phyloP scores from a whole-genome alignment of 1,140 invertebrate species.

The Pygmarrhopalites habei region DNA sequence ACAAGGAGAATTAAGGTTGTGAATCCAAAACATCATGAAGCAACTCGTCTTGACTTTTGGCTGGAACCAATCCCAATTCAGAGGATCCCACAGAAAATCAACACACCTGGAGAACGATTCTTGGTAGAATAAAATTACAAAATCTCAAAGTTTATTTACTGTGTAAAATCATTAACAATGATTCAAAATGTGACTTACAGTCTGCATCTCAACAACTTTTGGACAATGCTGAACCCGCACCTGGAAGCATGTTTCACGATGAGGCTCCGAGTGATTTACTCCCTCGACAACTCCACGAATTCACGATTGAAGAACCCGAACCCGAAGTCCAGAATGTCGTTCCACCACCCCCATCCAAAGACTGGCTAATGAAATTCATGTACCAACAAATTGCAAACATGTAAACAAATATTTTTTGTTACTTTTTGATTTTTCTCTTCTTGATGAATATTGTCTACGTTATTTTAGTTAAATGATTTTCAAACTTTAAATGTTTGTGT shows the following conservation, averaged over 20 bases:
- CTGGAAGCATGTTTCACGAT: no score
- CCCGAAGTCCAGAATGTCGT: slow-evolving; percentile 11
- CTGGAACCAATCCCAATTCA: slow-evolving; percentile 34
- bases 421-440: no score
- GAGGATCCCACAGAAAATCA: not conserved
- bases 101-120: not conserved
- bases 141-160: not conserved
- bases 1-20: slow-evolving; percentile 44
- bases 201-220: no score
- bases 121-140: not conserved
- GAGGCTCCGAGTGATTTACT: not conserved
- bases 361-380: slow-evolving; percentile 34
- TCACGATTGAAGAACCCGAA: slow-evolving; percentile 18
- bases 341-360: slow-evolving; percentile 19
- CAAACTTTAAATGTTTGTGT: no score
- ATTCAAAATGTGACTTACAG: no score
- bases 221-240: no score
- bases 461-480: no score
- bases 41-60: slow-evolving; percentile 41
- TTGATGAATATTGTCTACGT: no score
- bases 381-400: slow-evolving; percentile 34
- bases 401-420: no score
- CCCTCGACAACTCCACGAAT: slow-evolving; percentile 13
- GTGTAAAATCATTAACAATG: not conserved
- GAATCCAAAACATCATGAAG: slow-evolving; percentile 40